phyloP scores from a whole-genome alignment of 2,888 invertebrate species.

The Pristionchus mayeri region DNA sequence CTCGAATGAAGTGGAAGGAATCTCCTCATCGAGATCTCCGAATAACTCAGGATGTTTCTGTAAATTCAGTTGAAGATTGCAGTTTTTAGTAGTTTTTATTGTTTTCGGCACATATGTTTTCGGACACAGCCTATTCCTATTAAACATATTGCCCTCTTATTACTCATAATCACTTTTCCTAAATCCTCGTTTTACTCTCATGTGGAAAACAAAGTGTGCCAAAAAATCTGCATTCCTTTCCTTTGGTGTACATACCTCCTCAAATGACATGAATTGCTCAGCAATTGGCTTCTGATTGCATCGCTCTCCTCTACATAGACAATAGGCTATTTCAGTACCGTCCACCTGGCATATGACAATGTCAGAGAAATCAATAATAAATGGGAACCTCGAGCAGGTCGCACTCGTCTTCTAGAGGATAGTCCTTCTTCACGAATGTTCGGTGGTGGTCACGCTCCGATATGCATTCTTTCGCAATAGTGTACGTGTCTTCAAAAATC shows the following conservation, averaged over 20 bases:
- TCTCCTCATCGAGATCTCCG: slow-evolving; percentile 55
- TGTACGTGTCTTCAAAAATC: slow-evolving; percentile 66
- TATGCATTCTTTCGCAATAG: slow-evolving; percentile 74
- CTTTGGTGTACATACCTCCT: slow-evolving; percentile 61
- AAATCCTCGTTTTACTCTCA: too few species aligned
- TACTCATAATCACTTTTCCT: too few species aligned
- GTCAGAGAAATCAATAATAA: not conserved
- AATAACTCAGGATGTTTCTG: slow-evolving; percentile 68
- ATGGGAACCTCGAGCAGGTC: slow-evolving; percentile 64
- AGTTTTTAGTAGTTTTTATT: too few species aligned
- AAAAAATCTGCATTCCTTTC: too few species aligned
- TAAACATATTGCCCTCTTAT: too few species aligned
- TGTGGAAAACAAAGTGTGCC: too few species aligned
- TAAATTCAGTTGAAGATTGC: too few species aligned
- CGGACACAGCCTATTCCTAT: too few species aligned
- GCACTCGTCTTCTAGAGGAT: slow-evolving; percentile 69
- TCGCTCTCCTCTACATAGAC: slow-evolving; percentile 60
- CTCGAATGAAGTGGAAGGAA: slow-evolving; percentile 18
- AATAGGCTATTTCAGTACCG: slow-evolving; percentile 62
- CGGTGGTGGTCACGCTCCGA: slow-evolving; percentile 69
- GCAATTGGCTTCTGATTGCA: slow-evolving; percentile 69
- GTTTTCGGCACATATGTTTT: too few species aligned
- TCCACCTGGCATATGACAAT: too few species aligned
- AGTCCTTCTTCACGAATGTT: slow-evolving; percentile 66
- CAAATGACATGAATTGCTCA: slow-evolving; percentile 71